Percentiles rank a stretch among this genome's conserved stretches.
phyloP scores from a whole-genome alignment of 2,113 vertebrate genomes.

The Tachycineta bicolor region DNA sequence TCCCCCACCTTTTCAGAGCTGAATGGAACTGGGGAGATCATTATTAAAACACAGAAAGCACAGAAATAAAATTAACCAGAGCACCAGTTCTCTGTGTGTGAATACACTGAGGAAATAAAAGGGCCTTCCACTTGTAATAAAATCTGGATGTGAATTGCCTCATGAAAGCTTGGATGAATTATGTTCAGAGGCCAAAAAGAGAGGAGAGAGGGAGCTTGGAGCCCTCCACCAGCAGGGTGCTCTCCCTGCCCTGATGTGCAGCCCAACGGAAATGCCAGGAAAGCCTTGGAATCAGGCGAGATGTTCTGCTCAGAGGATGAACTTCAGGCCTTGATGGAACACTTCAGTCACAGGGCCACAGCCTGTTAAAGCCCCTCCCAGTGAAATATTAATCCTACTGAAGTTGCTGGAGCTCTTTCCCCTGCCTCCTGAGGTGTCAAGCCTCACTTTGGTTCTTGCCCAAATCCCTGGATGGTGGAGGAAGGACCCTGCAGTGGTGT shows the following conservation, averaged over 20 bases:
- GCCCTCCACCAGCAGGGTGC: neutral
- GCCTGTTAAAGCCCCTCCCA: neutral
- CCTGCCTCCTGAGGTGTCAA: neutral
- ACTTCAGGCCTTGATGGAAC: neutral
- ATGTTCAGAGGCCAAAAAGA: neutral
- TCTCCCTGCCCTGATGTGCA: neutral
- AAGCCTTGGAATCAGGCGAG: neutral
- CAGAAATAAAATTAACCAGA: constrained; percentile 26
- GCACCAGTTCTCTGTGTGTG: neutral
- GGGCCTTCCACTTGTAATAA: constrained; percentile 10
- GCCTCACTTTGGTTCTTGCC: accelerated
- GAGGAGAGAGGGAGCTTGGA: neutral
- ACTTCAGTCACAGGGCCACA: neutral
- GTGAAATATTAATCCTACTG: neutral
- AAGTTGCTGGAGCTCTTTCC: neutral
- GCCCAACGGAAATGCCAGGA: accelerated
- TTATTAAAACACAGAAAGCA: constrained; percentile 28
- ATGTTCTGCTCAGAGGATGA: neutral
- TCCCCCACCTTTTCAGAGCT: neutral
- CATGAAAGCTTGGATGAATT: constrained; percentile 10
- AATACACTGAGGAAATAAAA: constrained; percentile 48
- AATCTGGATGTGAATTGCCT: constrained; percentile 24
- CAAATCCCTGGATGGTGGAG: neutral
- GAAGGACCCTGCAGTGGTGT: neutral
- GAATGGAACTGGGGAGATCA: neutral